Conservation (phyloP, 2,888 invertebrate species). For the Watsonalla binaria region DNA sequence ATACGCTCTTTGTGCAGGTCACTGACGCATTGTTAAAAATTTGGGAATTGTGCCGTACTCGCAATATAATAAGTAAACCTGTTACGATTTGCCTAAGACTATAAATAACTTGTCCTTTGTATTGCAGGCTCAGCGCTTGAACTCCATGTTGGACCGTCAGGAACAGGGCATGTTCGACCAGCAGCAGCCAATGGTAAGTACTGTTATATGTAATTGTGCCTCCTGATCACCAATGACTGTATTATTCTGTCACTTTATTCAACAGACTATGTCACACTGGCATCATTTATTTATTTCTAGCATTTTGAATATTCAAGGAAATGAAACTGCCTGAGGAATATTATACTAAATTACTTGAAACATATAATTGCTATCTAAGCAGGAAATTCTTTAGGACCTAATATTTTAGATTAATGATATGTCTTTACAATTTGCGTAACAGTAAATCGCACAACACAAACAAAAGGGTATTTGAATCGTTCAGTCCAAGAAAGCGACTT, state of each 20-base stretch:
- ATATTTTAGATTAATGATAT: no score
- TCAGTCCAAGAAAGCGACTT: no score
- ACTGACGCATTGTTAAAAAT: neutral
- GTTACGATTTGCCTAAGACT: neutral
- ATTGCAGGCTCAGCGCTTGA: conserved; percentile 77
- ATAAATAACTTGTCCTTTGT: neutral
- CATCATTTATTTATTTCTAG: neutral
- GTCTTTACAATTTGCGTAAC: no score
- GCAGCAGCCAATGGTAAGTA: conserved; percentile 72
- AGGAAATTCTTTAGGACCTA: no score
- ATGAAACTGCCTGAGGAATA: neutral
- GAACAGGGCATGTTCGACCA: conserved; percentile 80
- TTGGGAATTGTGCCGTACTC: no score
- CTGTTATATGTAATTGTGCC: conserved; percentile 13
- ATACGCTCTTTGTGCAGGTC: conserved; percentile 91
- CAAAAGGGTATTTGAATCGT: no score
- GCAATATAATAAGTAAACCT: neutral
- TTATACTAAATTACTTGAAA: neutral
- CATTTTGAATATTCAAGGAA: neutral
- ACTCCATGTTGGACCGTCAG: conserved; percentile 84
- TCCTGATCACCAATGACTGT: neutral
- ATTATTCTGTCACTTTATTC: neutral
- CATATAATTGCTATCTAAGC: no score
- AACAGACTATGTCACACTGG: neutral
- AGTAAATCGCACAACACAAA: no score